Conservation (phyloP, 2,113 vertebrate genomes). For the Oreochromis aureus region DNA sequence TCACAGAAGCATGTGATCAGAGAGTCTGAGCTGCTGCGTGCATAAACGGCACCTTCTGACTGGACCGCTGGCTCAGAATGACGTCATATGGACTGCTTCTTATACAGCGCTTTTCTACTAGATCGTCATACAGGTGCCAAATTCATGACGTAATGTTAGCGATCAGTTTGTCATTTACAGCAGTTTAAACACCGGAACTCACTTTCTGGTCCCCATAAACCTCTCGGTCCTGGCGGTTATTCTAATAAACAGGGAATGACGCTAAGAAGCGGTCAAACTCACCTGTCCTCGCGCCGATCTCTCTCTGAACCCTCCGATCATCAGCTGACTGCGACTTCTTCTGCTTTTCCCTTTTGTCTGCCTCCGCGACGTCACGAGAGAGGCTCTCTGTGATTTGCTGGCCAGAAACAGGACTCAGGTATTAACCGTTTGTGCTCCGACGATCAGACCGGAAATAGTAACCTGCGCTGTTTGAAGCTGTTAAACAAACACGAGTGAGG, state of each 20-base stretch:
- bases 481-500: too few relatives aligned
- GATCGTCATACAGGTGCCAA: accelerated
- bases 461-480: background rate
- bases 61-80: background rate
- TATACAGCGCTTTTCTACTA: background rate
- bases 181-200: background rate
- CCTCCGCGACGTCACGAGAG: background rate
- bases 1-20: background rate
- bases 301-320: accelerated
- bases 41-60: background rate
- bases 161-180: background rate
- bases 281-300: background rate
- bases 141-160: background rate
- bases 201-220: background rate
- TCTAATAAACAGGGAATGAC: background rate
- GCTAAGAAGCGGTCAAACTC: background rate
- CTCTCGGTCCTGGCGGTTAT: background rate
- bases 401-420: background rate
- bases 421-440: background rate
- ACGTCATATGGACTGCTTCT: background rate
- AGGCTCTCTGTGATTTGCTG: background rate
- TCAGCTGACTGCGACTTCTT: background rate
- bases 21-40: background rate
- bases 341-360: background rate
- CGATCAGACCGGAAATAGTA: background rate